Conservation (phyloP, 2,797 vertebrate species). For the Poecile montanus region DNA sequence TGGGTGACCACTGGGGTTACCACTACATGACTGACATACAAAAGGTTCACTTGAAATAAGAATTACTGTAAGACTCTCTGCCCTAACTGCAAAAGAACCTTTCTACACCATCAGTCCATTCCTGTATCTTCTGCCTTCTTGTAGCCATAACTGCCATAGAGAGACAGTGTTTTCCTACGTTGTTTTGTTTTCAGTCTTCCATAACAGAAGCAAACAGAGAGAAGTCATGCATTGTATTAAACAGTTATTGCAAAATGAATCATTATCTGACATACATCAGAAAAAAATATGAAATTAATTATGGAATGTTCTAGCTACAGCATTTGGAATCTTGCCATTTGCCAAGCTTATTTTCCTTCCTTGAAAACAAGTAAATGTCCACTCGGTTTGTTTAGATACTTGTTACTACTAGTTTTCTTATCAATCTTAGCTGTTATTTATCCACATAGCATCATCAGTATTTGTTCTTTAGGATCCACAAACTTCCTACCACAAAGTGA, state of each 20-base stretch:
- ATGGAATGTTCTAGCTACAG: neutral
- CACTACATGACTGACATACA: neutral
- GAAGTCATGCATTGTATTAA: neutral
- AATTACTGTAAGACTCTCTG: neutral
- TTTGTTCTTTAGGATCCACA: neutral
- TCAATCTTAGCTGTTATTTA: neutral
- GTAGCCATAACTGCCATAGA: neutral
- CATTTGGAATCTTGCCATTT: neutral
- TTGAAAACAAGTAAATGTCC: neutral
- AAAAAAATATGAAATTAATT: neutral
- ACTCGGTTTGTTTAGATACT: neutral
- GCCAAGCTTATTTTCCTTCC: neutral
- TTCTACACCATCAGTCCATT: neutral
- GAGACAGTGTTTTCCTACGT: accelerated
- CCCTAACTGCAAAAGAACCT: neutral
- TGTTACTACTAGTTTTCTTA: neutral
- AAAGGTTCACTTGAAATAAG: neutral
- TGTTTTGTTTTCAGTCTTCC: neutral
- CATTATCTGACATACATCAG: neutral
- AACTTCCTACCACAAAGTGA: neutral
- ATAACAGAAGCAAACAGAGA: neutral
- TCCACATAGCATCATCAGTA: neutral
- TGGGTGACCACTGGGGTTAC: neutral
- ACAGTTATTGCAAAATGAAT: constrained; percentile 3
- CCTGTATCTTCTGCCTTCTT: neutral